phyloP scores from a whole-genome alignment of 2,797 vertebrate species.

The Coilia nasus region DNA sequence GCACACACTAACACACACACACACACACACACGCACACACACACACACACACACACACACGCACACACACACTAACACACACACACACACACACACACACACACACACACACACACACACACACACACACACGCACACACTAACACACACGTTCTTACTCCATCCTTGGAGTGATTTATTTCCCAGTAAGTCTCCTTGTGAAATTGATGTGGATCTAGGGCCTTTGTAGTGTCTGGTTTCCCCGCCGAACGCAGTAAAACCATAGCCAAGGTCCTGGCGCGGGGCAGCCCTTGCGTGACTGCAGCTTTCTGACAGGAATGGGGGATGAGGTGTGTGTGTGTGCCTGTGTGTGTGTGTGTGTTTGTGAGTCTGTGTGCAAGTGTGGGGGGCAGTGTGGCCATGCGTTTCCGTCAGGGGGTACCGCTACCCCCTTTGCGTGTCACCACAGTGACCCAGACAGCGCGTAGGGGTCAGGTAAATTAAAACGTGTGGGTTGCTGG shows the following conservation, averaged over 20 bases:
- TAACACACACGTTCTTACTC: constrained; percentile 44
- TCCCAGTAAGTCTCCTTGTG: constrained; percentile 68
- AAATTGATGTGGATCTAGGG: constrained; percentile 71
- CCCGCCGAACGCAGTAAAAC: constrained; percentile 70
- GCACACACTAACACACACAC: neutral
- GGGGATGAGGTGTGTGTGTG: neutral
- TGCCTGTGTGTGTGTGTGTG: neutral
- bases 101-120: neutral
- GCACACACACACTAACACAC: neutral
- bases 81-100: constrained; percentile 26
- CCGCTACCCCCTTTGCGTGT: constrained; percentile 53
- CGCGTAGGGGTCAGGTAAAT: constrained; percentile 53
- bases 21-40: constrained; percentile 6
- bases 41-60: constrained; percentile 23
- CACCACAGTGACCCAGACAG: constrained; percentile 57
- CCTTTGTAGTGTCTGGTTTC: constrained; percentile 73
- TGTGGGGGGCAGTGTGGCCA: constrained; percentile 13
- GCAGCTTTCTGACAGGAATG: constrained; percentile 54
- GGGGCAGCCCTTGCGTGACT: constrained; percentile 78
- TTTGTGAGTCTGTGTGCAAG: neutral
- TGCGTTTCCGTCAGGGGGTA: constrained; percentile 54
- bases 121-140: constrained; percentile 6
- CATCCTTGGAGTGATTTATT: constrained; percentile 76
- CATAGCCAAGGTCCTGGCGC: constrained; percentile 65
- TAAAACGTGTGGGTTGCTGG: constrained; percentile 47